Evolutionary conservation across 2,888 invertebrate species (phyloP), one percentile per base, ranked within the genome.

Genomic region (Strigamia transsilvanica): DNA sequence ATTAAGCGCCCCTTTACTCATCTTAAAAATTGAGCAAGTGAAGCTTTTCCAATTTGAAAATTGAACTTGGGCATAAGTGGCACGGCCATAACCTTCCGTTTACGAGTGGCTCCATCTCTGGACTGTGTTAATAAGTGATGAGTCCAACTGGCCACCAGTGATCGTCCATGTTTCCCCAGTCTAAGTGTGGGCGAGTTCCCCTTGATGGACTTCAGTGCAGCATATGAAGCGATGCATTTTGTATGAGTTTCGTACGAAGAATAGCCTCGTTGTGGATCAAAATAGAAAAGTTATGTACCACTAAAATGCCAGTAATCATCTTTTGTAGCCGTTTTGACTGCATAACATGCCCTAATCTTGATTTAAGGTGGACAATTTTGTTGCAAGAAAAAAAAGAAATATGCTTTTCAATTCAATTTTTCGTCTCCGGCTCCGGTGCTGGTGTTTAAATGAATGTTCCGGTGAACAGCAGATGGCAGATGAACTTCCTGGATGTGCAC

Each of bases 301-400:
- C 61, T 61, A 61, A 61, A 61, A 61, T 61, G 61, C n/a, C 61
- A 61, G 61, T 61, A 61, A 61, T 61, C 61, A 61, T 61, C 61
- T 61, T 61, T 61, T 61, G 61, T 61, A 61, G 61, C 61, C 61
- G 18, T 61, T 61, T 61, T 61, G 61, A 61, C 61, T 61, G 61
- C 61, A 61, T 46, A 46, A 46, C 4, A 46, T 15, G 15, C 13
- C 46, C 13, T 46, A 13, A 15, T 46, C 46, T 13, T 46, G 46
- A 46, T 46, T 46, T 46, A 46, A 15, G 2, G 46, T 10, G 46
- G 6, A 46, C 46, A 13, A 13, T 46, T 46, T 46, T 46, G 34
- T 34, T 34, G 34, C 34, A 5, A 3, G 7, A 34, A 34, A 34
- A 34, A 34, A 34, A 5, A 34, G 7, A 34, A 5, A 4, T 51